A percentile compares a stretch with the other conserved stretches of the same genome.
Evolutionary conservation across 2,888 invertebrate genomes (phyloP).

Genomic region (Drosophila tanythrix): DNA sequence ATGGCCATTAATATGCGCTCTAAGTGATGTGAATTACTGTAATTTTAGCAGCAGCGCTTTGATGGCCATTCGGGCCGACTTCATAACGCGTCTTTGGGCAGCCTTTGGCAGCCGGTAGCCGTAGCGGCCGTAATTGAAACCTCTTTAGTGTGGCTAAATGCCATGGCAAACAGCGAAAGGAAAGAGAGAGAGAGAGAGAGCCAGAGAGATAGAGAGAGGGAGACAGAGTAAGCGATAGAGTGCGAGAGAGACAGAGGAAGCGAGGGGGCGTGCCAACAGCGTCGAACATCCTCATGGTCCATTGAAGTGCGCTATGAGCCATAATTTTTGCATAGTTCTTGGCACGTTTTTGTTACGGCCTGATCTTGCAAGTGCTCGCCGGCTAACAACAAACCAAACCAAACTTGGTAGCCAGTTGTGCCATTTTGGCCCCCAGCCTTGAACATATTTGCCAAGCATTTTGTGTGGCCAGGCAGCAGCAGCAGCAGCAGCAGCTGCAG

Average conservation of each 20-base stretch:
- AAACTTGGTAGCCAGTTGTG: slow-evolving; percentile 67
- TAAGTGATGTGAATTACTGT: slow-evolving; percentile 84
- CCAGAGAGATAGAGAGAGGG: not conserved
- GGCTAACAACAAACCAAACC: slow-evolving; percentile 20
- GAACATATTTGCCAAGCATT: slow-evolving; percentile 73
- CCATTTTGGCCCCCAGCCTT: slow-evolving; percentile 66
- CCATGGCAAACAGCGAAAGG: slow-evolving; percentile 37
- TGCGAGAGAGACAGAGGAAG: not conserved
- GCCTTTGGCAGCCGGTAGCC: slow-evolving; percentile 60
- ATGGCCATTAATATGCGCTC: slow-evolving; percentile 82
- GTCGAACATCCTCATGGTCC: slow-evolving; percentile 51
- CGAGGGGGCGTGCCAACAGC: slow-evolving; percentile 7
- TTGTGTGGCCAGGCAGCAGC: slow-evolving; percentile 66
- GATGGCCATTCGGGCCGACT: slow-evolving; percentile 59
- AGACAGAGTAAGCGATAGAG: not conserved
- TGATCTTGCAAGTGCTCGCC: slow-evolving; percentile 51
- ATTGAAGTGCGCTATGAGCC: slow-evolving; percentile 72
- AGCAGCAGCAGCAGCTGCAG: not conserved
- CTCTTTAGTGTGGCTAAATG: slow-evolving; percentile 81
- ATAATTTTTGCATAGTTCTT: slow-evolving; percentile 80
- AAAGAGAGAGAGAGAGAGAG: not conserved
- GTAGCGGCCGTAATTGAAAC: slow-evolving; percentile 73
- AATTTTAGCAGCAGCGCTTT: slow-evolving; percentile 76
- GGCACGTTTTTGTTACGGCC: slow-evolving; percentile 65
- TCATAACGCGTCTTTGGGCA: slow-evolving; percentile 45